These are phyloP conservation scores for Orchesella flavescens DNA, from an alignment of 2,888 invertebrate genomes.

Conservation along the genomic window DNA sequence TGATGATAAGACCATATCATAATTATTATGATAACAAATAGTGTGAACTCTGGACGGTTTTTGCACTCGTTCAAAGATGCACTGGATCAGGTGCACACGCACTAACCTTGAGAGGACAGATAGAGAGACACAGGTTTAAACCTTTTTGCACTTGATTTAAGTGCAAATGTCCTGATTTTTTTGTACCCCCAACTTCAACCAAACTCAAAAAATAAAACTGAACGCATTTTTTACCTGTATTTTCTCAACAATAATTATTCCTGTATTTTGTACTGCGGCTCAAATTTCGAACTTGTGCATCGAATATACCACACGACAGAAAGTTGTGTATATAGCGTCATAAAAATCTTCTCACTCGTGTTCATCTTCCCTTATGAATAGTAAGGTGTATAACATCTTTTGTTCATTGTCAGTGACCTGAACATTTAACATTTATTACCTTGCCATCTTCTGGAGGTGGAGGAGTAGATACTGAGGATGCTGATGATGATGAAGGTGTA, in stretches of 20 bases:
- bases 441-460: conserved; percentile 35
- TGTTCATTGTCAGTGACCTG: conserved; percentile 28
- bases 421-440: conserved; percentile 32
- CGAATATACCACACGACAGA: too few relatives aligned
- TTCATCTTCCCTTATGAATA: background rate
- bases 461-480: background rate
- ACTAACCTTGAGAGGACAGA: conserved; percentile 19
- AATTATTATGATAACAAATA: too few relatives aligned
- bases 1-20: too few relatives aligned
- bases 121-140: too few relatives aligned
- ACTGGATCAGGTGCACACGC: conserved; percentile 26
- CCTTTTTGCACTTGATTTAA: conserved; percentile 15
- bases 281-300: background rate
- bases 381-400: background rate
- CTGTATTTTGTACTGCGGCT: background rate
- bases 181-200: too few relatives aligned
- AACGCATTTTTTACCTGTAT: background rate
- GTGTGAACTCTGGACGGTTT: too few relatives aligned
- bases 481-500: background rate
- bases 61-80: background rate
- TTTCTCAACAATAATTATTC: too few relatives aligned
- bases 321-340: background rate
- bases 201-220: conserved; percentile 32
- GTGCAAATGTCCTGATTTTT: conserved; percentile 39
- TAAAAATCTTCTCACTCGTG: conserved; percentile 4